A percentile compares a stretch with the other conserved stretches of the same genome.
Conservation (phyloP, 2,888 invertebrate species). For the Artemia sp. region DNA sequence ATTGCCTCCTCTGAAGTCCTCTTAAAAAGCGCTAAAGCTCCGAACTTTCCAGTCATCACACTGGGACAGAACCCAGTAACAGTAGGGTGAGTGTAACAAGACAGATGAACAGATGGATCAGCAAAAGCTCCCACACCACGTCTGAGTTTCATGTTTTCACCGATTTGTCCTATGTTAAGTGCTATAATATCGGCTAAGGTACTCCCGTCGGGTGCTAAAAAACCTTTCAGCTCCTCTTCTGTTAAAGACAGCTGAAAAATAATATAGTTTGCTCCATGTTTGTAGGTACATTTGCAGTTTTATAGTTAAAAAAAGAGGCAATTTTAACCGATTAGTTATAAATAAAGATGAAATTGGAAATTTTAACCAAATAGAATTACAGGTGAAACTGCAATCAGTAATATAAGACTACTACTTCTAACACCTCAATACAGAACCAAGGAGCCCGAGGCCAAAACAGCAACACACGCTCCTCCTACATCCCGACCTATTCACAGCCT, state of each 20-base stretch:
- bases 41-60: constrained; percentile 53
- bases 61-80: constrained; percentile 32
- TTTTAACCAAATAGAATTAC: too few relatives aligned
- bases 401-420: too few relatives aligned
- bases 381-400: too few relatives aligned
- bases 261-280: background rate
- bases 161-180: constrained; percentile 64
- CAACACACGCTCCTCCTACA: too few relatives aligned
- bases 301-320: too few relatives aligned
- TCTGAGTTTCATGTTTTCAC: constrained; percentile 69
- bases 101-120: constrained; percentile 33
- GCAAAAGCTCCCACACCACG: constrained; percentile 46
- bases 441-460: too few relatives aligned
- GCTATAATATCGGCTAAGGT: constrained; percentile 62
- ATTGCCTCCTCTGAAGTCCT: constrained; percentile 27
- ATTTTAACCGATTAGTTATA: too few relatives aligned
- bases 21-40: constrained; percentile 36
- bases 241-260: constrained; percentile 37
- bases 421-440: too few relatives aligned
- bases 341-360: too few relatives aligned
- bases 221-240: constrained; percentile 45
- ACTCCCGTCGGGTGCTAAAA: constrained; percentile 47
- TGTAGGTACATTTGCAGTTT: background rate
- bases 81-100: constrained; percentile 64
- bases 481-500: too few relatives aligned